Conservation (phyloP, 2,888 invertebrate genomes). For the Epirrhoe alternata region DNA sequence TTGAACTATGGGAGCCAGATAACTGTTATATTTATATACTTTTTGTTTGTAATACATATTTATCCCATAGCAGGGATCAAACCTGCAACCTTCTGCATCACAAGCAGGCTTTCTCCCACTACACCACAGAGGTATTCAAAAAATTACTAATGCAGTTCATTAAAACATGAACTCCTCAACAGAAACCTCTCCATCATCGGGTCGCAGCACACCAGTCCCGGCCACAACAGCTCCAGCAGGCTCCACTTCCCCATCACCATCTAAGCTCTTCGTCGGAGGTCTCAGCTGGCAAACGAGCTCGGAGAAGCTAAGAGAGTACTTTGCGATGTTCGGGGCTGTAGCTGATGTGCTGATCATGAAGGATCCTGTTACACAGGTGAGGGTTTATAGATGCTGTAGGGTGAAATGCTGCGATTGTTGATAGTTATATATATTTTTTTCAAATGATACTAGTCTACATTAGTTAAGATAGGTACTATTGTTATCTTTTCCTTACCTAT, state of each 20-base stretch:
- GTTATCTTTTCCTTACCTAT: no score
- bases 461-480: no score
- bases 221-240: slow-evolving; percentile 57
- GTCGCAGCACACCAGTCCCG: slow-evolving; percentile 89
- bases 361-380: slow-evolving; percentile 96
- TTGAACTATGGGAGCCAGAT: no score
- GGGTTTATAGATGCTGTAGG: slow-evolving; percentile 32
- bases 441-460: no score
- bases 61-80: no score
- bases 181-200: slow-evolving; percentile 87
- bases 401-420: slow-evolving; percentile 10
- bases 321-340: slow-evolving; percentile 96
- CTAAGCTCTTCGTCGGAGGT: slow-evolving; percentile 95
- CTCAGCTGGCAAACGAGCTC: slow-evolving; percentile 97
- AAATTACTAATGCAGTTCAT: no score
- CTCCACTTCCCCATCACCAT: slow-evolving; percentile 87
- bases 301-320: slow-evolving; percentile 96
- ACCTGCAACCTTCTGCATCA: no score
- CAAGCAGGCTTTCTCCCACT: no score
- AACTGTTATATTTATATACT: no score
- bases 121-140: no score
- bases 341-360: slow-evolving; percentile 97
- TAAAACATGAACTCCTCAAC: slow-evolving; percentile 43
- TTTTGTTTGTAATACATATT: no score
- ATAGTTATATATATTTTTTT: neutral